phyloP scores from a whole-genome alignment of 2,113 vertebrate genomes.

The Theristicus caerulescens region DNA sequence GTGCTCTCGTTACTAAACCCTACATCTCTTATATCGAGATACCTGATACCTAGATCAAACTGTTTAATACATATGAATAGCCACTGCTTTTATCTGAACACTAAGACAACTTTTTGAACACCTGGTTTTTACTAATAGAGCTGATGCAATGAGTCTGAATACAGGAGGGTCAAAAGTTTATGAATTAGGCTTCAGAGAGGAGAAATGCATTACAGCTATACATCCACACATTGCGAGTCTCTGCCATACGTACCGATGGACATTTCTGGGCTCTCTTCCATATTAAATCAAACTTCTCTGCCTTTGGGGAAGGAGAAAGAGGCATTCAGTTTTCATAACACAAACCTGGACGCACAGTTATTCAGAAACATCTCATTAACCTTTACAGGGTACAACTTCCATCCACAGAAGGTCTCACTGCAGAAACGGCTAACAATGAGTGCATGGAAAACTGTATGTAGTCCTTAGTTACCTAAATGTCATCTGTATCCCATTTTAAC shows the following conservation, averaged over 20 bases:
- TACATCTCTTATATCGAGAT: not conserved
- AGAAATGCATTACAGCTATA: not conserved
- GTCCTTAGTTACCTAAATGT: not conserved
- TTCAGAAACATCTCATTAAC: not conserved
- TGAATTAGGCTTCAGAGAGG: not conserved
- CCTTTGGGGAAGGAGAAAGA: slow-evolving; percentile 71
- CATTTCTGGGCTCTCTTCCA: slow-evolving; percentile 79
- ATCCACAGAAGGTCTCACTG: not conserved
- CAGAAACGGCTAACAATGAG: not conserved
- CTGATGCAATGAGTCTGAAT: not conserved
- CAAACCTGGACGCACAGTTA: not conserved
- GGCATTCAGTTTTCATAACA: not conserved
- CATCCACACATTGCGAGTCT: accelerated
- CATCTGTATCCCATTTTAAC: not conserved
- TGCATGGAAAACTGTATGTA: not conserved
- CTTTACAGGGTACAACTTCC: not conserved
- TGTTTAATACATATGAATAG: not conserved
- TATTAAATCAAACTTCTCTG: slow-evolving; percentile 84
- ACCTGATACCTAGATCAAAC: not conserved
- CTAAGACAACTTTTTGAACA: not conserved
- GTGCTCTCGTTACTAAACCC: not conserved
- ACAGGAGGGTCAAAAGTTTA: not conserved
- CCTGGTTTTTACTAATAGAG: not conserved
- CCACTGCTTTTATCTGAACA: not conserved
- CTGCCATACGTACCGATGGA: slow-evolving; percentile 79